Evolutionary conservation across 2,797 vertebrate genomes (phyloP).

Genomic region (Sciaenops ocellatus): DNA sequence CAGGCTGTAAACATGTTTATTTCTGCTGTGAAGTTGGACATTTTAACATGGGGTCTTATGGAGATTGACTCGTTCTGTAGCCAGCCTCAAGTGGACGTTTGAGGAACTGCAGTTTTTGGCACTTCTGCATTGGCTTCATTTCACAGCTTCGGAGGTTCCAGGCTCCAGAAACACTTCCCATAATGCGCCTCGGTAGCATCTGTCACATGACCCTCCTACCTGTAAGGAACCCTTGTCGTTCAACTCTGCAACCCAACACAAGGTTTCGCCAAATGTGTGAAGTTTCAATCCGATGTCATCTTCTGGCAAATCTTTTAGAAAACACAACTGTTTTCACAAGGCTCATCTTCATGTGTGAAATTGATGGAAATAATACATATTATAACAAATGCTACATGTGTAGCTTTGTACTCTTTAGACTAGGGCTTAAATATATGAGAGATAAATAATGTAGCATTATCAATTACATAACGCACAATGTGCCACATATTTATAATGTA

Average conservation of each 20-base stretch:
- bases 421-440: neutral
- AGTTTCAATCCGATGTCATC: neutral
- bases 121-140: too few species aligned
- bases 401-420: neutral
- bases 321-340: constrained; percentile 3
- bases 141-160: too few species aligned
- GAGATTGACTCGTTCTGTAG: too few species aligned
- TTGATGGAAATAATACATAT: neutral
- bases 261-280: neutral
- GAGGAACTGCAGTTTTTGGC: too few species aligned
- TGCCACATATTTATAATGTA: neutral
- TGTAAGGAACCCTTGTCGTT: neutral
- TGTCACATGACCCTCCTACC: too few species aligned
- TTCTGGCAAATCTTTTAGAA: neutral
- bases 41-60: too few species aligned
- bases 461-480: neutral
- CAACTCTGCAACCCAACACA: neutral
- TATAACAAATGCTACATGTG: neutral
- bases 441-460: neutral
- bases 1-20: too few species aligned
- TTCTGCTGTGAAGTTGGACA: too few species aligned
- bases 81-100: too few species aligned
- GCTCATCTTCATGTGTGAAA: neutral
- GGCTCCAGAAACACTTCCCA: neutral
- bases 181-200: too few species aligned